Evolutionary conservation across 2,113 vertebrate species (phyloP).

Genomic region (Cephalopholis sonnerati): DNA sequence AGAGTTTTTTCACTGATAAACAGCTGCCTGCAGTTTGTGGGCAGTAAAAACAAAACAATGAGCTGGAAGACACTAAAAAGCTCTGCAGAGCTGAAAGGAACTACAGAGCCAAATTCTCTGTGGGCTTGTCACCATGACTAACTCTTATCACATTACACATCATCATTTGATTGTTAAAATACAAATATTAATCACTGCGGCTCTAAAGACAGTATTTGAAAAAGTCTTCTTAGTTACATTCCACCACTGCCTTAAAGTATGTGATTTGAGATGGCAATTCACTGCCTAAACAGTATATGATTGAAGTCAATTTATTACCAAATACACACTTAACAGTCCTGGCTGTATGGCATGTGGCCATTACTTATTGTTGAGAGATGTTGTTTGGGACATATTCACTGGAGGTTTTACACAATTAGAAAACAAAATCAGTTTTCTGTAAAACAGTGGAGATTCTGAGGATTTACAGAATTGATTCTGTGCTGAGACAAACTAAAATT

Average conservation of each 20-base stretch:
- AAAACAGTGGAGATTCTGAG: slow-evolving; percentile 1
- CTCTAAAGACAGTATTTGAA: neutral
- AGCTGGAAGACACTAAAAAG: neutral
- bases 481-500: slow-evolving; percentile 13
- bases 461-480: slow-evolving; percentile 31
- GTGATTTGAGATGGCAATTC: neutral
- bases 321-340: neutral
- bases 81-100: neutral
- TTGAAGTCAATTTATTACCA: neutral
- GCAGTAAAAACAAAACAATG: neutral
- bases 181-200: neutral
- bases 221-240: neutral
- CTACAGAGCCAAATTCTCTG: neutral
- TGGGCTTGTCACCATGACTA: neutral
- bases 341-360: no score
- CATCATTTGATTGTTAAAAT: neutral
- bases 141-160: neutral
- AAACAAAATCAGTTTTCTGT: slow-evolving; percentile 13
- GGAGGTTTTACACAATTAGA: slow-evolving; percentile 11
- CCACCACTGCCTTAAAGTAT: neutral
- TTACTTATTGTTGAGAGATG: neutral
- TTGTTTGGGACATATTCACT: neutral
- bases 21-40: neutral
- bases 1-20: neutral
- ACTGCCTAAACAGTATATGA: neutral